Conservation (phyloP, 2,888 invertebrate genomes). For the Ectemnius cavifrons region DNA sequence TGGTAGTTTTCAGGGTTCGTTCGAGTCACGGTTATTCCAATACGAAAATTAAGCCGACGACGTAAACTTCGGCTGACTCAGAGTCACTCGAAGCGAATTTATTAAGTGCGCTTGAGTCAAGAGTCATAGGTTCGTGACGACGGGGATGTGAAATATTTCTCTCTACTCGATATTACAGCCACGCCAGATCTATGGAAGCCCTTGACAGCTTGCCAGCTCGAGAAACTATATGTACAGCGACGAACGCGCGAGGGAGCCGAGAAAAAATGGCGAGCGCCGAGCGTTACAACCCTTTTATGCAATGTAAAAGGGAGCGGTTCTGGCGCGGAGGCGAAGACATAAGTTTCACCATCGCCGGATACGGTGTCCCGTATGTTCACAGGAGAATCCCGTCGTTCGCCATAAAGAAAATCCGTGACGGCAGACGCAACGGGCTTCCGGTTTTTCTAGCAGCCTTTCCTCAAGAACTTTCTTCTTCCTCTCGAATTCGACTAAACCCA, state of each 20-base stretch:
- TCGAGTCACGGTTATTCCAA: too few species aligned
- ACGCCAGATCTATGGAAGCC: not conserved
- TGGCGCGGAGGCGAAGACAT: slow-evolving; percentile 39
- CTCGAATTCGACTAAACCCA: slow-evolving; percentile 28
- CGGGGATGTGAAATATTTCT: too few species aligned
- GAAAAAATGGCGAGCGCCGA: slow-evolving; percentile 21
- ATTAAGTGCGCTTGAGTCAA: too few species aligned
- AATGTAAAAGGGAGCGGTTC: slow-evolving; percentile 45
- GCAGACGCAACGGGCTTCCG: slow-evolving; percentile 59
- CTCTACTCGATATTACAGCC: too few species aligned
- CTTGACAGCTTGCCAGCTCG: slow-evolving; percentile 24
- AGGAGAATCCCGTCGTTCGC: slow-evolving; percentile 55
- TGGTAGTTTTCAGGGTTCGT: too few species aligned
- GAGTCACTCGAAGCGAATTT: too few species aligned
- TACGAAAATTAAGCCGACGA: too few species aligned
- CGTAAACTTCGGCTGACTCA: too few species aligned
- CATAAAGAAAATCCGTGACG: slow-evolving; percentile 66
- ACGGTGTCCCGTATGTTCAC: slow-evolving; percentile 32
- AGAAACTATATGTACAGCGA: not conserved
- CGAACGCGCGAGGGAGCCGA: slow-evolving; percentile 5
- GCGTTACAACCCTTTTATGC: slow-evolving; percentile 50
- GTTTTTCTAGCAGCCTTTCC: slow-evolving; percentile 44
- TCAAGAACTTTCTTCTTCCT: slow-evolving; percentile 49
- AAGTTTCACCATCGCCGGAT: slow-evolving; percentile 35
- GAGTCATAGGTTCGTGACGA: too few species aligned